These are phyloP conservation scores for Zootoca vivipara DNA, from an alignment of 2,113 vertebrate genomes.

Conservation along the genomic window DNA sequence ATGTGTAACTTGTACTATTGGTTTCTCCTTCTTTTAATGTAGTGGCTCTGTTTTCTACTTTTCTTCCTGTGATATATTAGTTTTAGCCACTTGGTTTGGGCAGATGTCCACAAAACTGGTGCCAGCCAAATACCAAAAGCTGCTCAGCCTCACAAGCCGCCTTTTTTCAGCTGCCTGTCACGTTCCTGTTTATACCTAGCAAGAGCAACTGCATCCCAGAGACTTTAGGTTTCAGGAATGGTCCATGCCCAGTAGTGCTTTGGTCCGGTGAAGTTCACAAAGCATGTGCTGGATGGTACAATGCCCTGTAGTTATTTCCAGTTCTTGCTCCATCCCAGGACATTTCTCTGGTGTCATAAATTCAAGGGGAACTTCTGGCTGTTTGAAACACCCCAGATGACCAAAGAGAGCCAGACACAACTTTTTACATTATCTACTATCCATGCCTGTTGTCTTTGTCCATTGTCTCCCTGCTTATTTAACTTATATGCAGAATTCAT, in stretches of 20 bases:
- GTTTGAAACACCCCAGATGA: too few relatives aligned
- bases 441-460: too few relatives aligned
- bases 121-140: not conserved
- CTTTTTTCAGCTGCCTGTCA: conserved; percentile 12
- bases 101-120: conserved; percentile 36
- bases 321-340: not conserved
- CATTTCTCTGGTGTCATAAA: not conserved
- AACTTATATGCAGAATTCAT: too few relatives aligned
- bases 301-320: not conserved
- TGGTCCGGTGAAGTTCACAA: not conserved
- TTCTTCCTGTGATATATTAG: conserved; percentile 36
- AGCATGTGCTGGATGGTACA: not conserved
- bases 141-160: conserved; percentile 24
- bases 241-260: not conserved
- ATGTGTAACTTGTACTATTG: not conserved
- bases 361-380: too few relatives aligned
- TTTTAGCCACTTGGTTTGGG: conserved; percentile 54
- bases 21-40: conserved; percentile 6
- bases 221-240: conserved; percentile 3
- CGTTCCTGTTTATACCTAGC: not conserved
- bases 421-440: too few relatives aligned
- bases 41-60: conserved; percentile 28
- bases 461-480: too few relatives aligned
- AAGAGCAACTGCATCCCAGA: not conserved
- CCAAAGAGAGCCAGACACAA: too few relatives aligned